These are phyloP conservation scores for Ectropis grisescens DNA, from an alignment of 1,140 invertebrate genomes.

Conservation along the genomic window DNA sequence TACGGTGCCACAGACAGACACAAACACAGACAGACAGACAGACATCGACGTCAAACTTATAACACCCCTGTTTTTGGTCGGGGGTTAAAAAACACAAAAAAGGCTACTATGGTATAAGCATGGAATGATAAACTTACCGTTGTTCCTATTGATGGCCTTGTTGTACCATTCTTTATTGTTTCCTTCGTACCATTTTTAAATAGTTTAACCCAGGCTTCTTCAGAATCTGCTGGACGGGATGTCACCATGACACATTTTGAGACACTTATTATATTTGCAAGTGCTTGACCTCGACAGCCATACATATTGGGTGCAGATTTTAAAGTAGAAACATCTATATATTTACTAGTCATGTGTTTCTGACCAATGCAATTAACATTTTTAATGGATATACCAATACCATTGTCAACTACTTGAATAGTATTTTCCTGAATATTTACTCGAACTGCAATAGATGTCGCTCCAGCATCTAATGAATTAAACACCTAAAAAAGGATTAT, in stretches of 20 bases:
- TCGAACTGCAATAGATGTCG: conserved; percentile 74
- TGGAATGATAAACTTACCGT: too few relatives aligned
- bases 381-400: conserved; percentile 66
- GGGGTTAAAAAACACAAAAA: too few relatives aligned
- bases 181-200: conserved; percentile 38
- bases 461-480: conserved; percentile 75
- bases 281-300: conserved; percentile 76
- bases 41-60: too few relatives aligned
- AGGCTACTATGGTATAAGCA: too few relatives aligned
- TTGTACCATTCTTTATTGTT: conserved; percentile 23
- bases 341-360: conserved; percentile 77
- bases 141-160: conserved; percentile 73
- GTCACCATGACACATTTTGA: conserved; percentile 70
- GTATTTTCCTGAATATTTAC: conserved; percentile 70
- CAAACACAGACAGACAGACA: too few relatives aligned
- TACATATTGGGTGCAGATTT: conserved; percentile 66
- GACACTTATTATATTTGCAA: conserved; percentile 73
- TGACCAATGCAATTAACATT: conserved; percentile 71
- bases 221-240: conserved; percentile 47
- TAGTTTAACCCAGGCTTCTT: conserved; percentile 60
- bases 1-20: too few relatives aligned
- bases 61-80: too few relatives aligned
- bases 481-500: conserved; percentile 70
- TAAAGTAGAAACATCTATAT: conserved; percentile 62
- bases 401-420: conserved; percentile 79